phyloP scores from a whole-genome alignment of 2,888 invertebrate genomes.

The Drosophila maculinotata region DNA sequence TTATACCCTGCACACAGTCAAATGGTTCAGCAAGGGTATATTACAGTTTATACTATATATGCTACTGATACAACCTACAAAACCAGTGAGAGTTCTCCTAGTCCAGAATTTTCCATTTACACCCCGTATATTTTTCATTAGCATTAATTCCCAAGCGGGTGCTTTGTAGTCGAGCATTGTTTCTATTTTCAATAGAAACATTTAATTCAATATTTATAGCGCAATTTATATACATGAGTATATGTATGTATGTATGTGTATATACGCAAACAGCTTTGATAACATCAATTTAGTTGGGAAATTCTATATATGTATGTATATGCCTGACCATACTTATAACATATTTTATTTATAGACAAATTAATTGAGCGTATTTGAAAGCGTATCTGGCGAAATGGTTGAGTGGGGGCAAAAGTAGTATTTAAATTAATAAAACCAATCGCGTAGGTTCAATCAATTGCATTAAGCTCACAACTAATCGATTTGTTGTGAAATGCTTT shows the following conservation, averaged over 20 bases:
- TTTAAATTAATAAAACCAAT: constrained; percentile 25
- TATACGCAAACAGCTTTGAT: constrained; percentile 25
- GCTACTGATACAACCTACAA: too few species aligned
- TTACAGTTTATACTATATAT: too few species aligned
- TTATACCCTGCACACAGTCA: constrained; percentile 7
- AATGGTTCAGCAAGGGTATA: not conserved
- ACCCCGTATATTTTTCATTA: not conserved
- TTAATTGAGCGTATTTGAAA: constrained; percentile 38
- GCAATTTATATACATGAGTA: constrained; percentile 31
- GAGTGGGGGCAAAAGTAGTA: constrained; percentile 10
- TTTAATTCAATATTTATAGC: constrained; percentile 69
- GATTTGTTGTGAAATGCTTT: constrained; percentile 20
- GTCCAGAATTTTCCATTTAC: too few species aligned
- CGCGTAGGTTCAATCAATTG: constrained; percentile 1
- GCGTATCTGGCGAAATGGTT: constrained; percentile 8
- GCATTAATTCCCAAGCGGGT: not conserved
- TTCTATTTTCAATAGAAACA: constrained; percentile 28
- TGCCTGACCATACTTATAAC: constrained; percentile 21
- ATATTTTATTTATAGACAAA: constrained; percentile 62
- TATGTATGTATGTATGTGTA: not conserved
- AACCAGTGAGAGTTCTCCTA: too few species aligned
- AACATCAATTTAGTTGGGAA: constrained; percentile 45
- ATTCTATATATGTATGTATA: constrained; percentile 9
- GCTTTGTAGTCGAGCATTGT: constrained; percentile 8
- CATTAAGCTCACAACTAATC: constrained; percentile 6